phyloP scores from a whole-genome alignment of 64 coral and sea anemone genomes.

The Dendrophyllia cribrosa region DNA sequence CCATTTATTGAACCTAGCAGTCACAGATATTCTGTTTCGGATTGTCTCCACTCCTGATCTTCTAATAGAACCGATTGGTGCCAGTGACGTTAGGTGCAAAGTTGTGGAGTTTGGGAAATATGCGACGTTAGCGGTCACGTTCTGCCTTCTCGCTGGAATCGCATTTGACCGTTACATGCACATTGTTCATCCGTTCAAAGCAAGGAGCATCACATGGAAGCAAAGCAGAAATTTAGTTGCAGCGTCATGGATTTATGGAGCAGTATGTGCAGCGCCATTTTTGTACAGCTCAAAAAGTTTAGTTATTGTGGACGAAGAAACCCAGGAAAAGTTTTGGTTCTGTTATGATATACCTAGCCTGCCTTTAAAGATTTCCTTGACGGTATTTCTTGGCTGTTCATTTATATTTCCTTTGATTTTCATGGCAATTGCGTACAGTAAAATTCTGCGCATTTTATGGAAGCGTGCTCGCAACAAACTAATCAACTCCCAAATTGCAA shows the following conservation, averaged over 20 bases:
- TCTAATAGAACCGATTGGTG: neutral
- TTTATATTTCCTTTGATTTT: constrained; percentile 39
- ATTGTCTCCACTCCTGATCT: neutral
- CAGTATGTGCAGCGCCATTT: constrained; percentile 25
- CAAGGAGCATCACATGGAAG: constrained; percentile 43
- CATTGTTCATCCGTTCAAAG: constrained; percentile 27
- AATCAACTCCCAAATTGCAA: neutral
- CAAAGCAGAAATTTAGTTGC: constrained; percentile 25
- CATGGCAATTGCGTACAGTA: constrained; percentile 22
- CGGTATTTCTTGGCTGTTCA: neutral
- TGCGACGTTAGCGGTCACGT: constrained; percentile 43
- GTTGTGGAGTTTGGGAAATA: neutral
- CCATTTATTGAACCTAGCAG: constrained; percentile 45
- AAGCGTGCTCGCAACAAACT: neutral
- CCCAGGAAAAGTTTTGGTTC: neutral
- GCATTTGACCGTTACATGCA: constrained; percentile 50
- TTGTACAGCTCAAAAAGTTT: constrained; percentile 12
- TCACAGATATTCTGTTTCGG: constrained; percentile 56
- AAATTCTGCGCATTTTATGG: constrained; percentile 8
- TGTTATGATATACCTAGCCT: neutral
- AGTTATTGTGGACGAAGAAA: neutral
- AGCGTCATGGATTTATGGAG: constrained; percentile 27
- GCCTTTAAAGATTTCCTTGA: constrained; percentile 20
- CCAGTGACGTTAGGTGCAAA: constrained; percentile 10
- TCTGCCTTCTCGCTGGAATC: constrained; percentile 25